These are phyloP conservation scores for Bombus breviceps DNA, from an alignment of 1,140 invertebrate genomes.

Conservation along the genomic window DNA sequence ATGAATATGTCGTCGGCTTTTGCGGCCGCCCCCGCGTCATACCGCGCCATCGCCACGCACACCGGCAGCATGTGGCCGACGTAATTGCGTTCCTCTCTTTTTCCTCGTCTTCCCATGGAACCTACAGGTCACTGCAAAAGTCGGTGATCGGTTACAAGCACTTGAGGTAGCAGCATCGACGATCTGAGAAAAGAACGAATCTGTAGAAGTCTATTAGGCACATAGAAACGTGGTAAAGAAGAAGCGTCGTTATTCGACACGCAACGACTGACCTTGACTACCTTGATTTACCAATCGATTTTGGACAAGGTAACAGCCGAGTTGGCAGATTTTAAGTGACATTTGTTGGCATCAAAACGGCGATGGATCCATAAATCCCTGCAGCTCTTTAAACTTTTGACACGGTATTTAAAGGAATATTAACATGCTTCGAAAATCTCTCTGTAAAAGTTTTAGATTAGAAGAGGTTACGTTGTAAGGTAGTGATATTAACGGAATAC, in stretches of 20 bases:
- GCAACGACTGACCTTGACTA: too few relatives aligned
- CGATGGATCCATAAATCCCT: not conserved
- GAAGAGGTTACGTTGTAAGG: not conserved
- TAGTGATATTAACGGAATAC: not conserved
- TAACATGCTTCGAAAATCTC: not conserved
- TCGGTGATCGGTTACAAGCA: not conserved
- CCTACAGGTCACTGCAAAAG: conserved; percentile 48
- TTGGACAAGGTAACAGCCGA: not conserved
- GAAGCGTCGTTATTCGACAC: not conserved
- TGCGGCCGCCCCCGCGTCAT: conserved; percentile 43
- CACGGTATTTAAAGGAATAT: not conserved
- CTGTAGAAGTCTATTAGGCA: too few relatives aligned
- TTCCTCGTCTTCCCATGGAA: conserved; percentile 21
- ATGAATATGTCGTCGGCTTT: conserved; percentile 71
- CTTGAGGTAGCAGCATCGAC: not conserved
- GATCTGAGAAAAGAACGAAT: not conserved
- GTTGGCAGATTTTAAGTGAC: not conserved
- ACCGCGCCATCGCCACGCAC: conserved; percentile 20
- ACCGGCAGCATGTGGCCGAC: conserved; percentile 58
- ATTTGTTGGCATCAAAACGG: too few relatives aligned
- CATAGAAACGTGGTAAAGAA: too few relatives aligned
- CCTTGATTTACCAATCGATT: not conserved
- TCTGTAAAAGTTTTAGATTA: not conserved
- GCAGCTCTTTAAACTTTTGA: not conserved
- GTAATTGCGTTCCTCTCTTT: conserved; percentile 70